Evolutionary conservation across 2,888 invertebrate genomes (phyloP), one percentile per base, ranked within the genome.

Genomic region (Laspeyria flexula): DNA sequence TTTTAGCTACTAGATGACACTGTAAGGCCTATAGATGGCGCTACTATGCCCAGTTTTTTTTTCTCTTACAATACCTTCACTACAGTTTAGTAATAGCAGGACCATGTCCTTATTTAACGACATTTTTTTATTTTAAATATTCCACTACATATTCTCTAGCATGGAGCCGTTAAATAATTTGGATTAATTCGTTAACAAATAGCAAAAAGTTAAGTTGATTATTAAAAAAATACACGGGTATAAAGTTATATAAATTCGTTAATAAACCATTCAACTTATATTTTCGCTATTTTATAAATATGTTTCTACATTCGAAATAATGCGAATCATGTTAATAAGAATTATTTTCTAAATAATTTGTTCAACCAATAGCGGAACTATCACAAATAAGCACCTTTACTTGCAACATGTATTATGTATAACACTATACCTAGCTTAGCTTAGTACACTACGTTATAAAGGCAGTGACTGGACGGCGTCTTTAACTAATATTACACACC

Each of bases 401-500:
- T 15, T 40, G 0, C 12, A 30, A 35, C 37, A 49, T 47, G 59
- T 43, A 53, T 48, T 43, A 48, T 44, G 44, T 49, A 25, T 49
- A 29, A 43, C 35, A 41, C 43, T 33, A 41, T 38, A 43, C 39
- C 30, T n/a, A 11, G 7, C 7, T 25, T 25, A 33, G 11, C n/a
- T 45, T 34, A n/a, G 16, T 34, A n/a, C 23, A 49, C 39, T 49
- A 25, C 46, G 9, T 34, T 16, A 27, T n/a, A 47, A 70, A 74
- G 72, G 71, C 76, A 74, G 63, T 70, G 62, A 60, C 35, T 60
- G 79, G 80, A 79, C 76, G 53, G 37, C 43, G 46, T 57, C 23
- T 40, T 34, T 46, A 34, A 9, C 34, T 33, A 45, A 33, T n/a
- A n/a, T n/a, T 25, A 25, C 12, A 13, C 27, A 34, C 7, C 12